phyloP scores from a whole-genome alignment of 2,888 invertebrate species.

The Graphium colonna region DNA sequence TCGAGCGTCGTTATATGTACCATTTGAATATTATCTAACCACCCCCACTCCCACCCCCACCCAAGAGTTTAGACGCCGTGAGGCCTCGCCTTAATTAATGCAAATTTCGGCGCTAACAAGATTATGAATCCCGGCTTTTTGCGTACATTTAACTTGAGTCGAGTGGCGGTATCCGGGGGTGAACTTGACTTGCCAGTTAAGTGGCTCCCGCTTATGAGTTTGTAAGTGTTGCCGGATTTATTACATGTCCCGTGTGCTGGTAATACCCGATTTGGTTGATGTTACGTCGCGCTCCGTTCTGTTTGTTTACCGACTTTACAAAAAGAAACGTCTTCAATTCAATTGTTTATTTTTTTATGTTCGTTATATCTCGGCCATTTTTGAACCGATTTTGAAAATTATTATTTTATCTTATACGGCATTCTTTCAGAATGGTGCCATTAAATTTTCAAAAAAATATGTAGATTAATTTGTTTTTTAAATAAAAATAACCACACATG shows the following conservation, averaged over 20 bases:
- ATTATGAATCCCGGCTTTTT: slow-evolving; percentile 77
- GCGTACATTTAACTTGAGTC: slow-evolving; percentile 55
- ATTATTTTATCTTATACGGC: too few species aligned
- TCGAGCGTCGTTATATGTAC: slow-evolving; percentile 76
- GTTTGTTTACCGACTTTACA: neutral
- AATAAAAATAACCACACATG: too few species aligned
- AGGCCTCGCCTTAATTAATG: slow-evolving; percentile 78
- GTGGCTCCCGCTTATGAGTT: slow-evolving; percentile 22
- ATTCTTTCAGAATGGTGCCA: too few species aligned
- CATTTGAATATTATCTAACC: slow-evolving; percentile 80
- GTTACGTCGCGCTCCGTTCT: neutral
- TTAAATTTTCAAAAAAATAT: too few species aligned
- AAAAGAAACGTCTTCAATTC: too few species aligned
- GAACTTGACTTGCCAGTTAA: slow-evolving; percentile 30
- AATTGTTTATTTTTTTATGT: too few species aligned
- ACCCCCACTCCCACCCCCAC: slow-evolving; percentile 37
- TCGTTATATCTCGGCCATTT: too few species aligned
- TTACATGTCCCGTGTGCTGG: slow-evolving; percentile 1
- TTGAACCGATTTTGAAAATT: too few species aligned
- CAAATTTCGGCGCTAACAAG: slow-evolving; percentile 80
- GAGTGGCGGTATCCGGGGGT: slow-evolving; percentile 51
- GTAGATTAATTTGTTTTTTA: too few species aligned
- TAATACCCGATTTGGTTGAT: neutral
- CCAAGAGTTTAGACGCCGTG: slow-evolving; percentile 63
- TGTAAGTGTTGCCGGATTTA: slow-evolving; percentile 23